phyloP scores from a whole-genome alignment of 2,113 vertebrate genomes.

The Porphyrio hochstetteri region DNA sequence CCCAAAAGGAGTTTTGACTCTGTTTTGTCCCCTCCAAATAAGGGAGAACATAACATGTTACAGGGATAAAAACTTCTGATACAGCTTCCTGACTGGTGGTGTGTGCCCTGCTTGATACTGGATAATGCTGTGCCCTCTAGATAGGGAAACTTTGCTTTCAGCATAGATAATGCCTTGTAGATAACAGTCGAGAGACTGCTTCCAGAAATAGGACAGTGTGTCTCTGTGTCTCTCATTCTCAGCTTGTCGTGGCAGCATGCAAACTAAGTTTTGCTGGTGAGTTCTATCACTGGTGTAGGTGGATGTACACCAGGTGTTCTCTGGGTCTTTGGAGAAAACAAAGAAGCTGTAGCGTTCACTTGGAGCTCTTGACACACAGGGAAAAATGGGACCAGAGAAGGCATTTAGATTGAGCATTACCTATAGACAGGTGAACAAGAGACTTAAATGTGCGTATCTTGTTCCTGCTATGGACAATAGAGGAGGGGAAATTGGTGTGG shows the following conservation, averaged over 20 bases:
- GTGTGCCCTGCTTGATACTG: not conserved
- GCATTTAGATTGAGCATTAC: not conserved
- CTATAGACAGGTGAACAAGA: not conserved
- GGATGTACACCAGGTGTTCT: not conserved
- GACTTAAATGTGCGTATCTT: not conserved
- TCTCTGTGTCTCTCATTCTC: not conserved
- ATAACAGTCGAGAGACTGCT: not conserved
- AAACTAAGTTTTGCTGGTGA: not conserved
- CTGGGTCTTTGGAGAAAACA: not conserved
- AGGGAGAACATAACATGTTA: not conserved
- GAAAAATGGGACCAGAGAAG: not conserved
- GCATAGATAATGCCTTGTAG: not conserved
- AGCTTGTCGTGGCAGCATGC: not conserved
- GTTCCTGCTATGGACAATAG: not conserved
- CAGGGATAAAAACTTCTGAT: not conserved
- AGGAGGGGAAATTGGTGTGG: rapidly evolving
- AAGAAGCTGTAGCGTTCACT: not conserved
- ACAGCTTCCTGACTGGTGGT: not conserved
- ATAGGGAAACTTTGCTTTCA: not conserved
- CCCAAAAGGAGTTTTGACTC: not conserved
- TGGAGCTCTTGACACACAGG: not conserved
- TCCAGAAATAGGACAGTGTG: not conserved
- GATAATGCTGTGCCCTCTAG: not conserved
- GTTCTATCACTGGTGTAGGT: rapidly evolving
- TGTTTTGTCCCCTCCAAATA: not conserved